A percentile compares a stretch with the other conserved stretches of the same genome.
Conservation (phyloP, 2,888 invertebrate species). For the Andrena dorsata region DNA sequence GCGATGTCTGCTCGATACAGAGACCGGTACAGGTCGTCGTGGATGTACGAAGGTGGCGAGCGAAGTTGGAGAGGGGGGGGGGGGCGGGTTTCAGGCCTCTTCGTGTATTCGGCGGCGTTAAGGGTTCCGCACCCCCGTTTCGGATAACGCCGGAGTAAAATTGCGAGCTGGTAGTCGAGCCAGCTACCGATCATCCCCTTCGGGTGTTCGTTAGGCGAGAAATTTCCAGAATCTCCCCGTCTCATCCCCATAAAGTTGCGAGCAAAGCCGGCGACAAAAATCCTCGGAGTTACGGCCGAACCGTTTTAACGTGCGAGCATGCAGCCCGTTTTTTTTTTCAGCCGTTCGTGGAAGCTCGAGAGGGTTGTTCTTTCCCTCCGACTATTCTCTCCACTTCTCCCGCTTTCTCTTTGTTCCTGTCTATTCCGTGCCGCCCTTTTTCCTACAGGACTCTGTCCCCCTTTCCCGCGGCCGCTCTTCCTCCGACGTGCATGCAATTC, state of each 20-base stretch:
- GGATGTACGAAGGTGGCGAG: not conserved
- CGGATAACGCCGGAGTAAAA: conserved; percentile 47
- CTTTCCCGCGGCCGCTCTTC: conserved; percentile 26
- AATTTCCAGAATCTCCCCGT: conserved; percentile 71
- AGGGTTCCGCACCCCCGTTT: conserved; percentile 1
- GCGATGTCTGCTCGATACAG: conserved; percentile 49
- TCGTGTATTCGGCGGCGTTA: not conserved
- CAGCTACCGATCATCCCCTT: conserved; percentile 67
- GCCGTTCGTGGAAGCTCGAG: conserved; percentile 66
- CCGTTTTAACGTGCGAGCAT: conserved; percentile 76
- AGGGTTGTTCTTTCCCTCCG: conserved; percentile 38
- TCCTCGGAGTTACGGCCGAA: conserved; percentile 76
- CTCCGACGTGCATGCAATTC: conserved; percentile 72
- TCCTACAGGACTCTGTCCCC: conserved; percentile 29
- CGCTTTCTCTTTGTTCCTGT: conserved; percentile 44
- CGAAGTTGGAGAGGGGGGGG: conserved; percentile 3
- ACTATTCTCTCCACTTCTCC: not conserved
- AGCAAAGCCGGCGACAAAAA: conserved; percentile 77
- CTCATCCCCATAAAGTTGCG: conserved; percentile 71
- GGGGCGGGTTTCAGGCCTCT: conserved; percentile 7
- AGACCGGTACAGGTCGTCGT: not conserved
- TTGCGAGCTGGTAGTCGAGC: conserved; percentile 31
- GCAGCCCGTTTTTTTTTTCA: conserved; percentile 74
- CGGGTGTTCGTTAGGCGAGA: conserved; percentile 73
- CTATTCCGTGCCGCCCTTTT: conserved; percentile 31